Evolutionary conservation across 2,113 vertebrate species (phyloP).

Genomic region (Ophiodon elongatus): DNA sequence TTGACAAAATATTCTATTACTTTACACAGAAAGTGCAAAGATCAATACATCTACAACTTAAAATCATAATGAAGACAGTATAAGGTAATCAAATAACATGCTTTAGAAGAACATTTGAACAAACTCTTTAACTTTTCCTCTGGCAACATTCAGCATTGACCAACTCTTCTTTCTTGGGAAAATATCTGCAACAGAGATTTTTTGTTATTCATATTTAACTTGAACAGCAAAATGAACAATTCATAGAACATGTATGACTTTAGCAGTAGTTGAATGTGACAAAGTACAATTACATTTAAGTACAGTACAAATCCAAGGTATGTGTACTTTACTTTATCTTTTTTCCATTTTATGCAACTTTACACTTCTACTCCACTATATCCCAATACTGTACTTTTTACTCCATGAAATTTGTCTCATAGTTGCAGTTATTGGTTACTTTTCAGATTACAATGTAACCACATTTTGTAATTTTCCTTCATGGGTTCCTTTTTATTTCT

Average conservation of each 20-base stretch:
- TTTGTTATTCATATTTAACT: not conserved
- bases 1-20: not conserved
- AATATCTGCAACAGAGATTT: constrained; percentile 69
- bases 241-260: not conserved
- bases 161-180: constrained; percentile 68
- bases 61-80: not conserved
- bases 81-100: not conserved
- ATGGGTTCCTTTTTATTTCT: not conserved
- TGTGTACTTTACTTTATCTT: too few relatives aligned
- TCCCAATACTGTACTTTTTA: not conserved
- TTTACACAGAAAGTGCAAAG: not conserved
- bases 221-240: not conserved
- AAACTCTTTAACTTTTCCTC: constrained; percentile 43
- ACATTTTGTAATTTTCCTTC: not conserved
- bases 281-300: not conserved
- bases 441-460: not conserved
- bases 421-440: not conserved
- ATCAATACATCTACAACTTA: not conserved
- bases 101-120: not conserved
- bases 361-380: too few relatives aligned
- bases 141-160: constrained; percentile 57
- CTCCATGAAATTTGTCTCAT: not conserved
- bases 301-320: not conserved
- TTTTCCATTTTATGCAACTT: too few relatives aligned
- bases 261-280: not conserved